A percentile compares a stretch with the other conserved stretches of the same genome.
Conservation (phyloP, 2,797 vertebrate genomes). For the Centroberyx gerrardi region DNA sequence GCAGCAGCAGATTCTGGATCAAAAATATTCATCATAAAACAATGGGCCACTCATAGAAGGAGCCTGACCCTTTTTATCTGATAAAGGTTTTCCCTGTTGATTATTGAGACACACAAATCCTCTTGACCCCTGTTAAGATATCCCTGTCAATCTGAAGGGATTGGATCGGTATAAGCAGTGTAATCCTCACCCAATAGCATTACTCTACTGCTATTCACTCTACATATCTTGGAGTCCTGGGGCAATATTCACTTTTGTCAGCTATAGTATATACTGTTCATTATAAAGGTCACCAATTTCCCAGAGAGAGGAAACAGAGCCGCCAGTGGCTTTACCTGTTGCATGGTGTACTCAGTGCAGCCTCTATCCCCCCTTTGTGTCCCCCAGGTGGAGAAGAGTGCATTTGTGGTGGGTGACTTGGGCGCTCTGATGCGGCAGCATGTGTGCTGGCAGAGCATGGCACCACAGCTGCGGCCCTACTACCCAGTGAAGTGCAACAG, state of each 20-base stretch:
- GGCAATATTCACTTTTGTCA: background rate
- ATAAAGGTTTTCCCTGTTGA: background rate
- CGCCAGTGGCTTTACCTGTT: background rate
- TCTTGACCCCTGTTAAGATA: background rate
- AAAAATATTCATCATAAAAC: too few species aligned
- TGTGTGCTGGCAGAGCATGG: slow-evolving; percentile 91
- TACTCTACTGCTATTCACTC: background rate
- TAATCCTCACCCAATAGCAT: background rate
- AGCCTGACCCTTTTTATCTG: background rate
- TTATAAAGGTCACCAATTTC: background rate
- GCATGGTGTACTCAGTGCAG: background rate
- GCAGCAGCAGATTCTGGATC: background rate
- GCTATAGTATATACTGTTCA: background rate
- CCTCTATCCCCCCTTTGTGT: background rate
- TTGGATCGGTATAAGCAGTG: background rate
- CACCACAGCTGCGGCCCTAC: slow-evolving; percentile 93
- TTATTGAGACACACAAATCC: slow-evolving; percentile 7
- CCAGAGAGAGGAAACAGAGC: background rate
- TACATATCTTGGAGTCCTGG: background rate
- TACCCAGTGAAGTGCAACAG: slow-evolving; percentile 96
- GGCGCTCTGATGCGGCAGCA: slow-evolving; percentile 95
- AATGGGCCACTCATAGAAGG: too few species aligned
- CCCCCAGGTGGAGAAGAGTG: slow-evolving; percentile 92
- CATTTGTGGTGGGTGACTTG: slow-evolving; percentile 97
- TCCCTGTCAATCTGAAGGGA: background rate